Conservation (phyloP, 2,113 vertebrate species). For the Xenopus laevis region DNA sequence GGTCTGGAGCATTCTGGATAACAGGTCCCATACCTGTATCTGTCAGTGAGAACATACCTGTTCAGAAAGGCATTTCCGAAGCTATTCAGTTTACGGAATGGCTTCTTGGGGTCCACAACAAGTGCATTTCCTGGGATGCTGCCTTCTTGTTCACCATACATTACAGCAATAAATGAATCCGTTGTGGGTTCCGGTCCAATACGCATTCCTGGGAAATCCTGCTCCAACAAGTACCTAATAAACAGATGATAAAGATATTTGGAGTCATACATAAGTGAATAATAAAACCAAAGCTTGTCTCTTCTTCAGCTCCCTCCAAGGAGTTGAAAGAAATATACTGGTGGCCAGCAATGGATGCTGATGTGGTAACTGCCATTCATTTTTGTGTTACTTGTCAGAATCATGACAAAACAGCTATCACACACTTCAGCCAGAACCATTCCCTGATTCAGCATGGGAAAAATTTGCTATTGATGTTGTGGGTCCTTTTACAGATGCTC, state of each 20-base stretch:
- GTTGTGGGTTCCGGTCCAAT: constrained; percentile 96
- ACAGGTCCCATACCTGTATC: background rate
- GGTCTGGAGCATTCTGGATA: too few species aligned
- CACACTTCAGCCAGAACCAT: too few species aligned
- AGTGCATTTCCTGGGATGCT: constrained; percentile 88
- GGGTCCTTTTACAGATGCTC: too few species aligned
- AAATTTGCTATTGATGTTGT: too few species aligned
- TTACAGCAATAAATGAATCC: constrained; percentile 94
- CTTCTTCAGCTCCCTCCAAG: background rate
- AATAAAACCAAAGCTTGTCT: background rate
- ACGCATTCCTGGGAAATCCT: constrained; percentile 95
- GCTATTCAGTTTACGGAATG: constrained; percentile 88
- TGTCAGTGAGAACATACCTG: constrained; percentile 64
- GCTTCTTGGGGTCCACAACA: constrained; percentile 93
- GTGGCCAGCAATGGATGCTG: too few species aligned
- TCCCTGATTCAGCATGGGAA: too few species aligned
- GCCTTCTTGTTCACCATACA: constrained; percentile 89
- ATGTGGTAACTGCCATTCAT: too few species aligned
- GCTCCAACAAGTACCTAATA: constrained; percentile 84
- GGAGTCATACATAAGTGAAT: background rate
- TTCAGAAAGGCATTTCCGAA: constrained; percentile 96
- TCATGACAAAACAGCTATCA: too few species aligned
- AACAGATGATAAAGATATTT: constrained; percentile 4
- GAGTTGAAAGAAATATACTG: too few species aligned
- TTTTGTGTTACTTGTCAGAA: too few species aligned